Evolutionary conservation across 1,140 invertebrate species (phyloP), one percentile per base, ranked within the genome.

Genomic region (Gryllus bimaculatus): DNA sequence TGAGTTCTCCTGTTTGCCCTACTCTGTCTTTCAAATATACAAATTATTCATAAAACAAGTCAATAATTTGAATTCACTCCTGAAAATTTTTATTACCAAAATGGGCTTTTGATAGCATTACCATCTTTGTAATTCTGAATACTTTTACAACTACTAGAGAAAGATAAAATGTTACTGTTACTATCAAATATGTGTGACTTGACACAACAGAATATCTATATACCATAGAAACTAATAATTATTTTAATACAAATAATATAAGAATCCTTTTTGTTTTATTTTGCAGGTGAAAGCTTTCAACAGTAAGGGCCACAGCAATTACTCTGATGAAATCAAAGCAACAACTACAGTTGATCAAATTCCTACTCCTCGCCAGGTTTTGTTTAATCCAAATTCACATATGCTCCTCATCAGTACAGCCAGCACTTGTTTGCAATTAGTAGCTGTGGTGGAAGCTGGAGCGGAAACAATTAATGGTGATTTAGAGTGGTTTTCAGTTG

Each of bases 311-410:
- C 90, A 91, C 76, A 95, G 94, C 47, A 92, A 94, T 79, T 95
- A 93, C 83, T 96, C 95, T 0, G 92, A 94, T 79, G 93, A 95
- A 84, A 90, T 94, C 1, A 87, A 89, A 13, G 91, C 90, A 8
- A 92, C 91, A 0, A 96, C 95, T 0, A 91, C 93, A 78, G 93
- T 96, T 3, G 93, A 96, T 80, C 90, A 93, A 81, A 96, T 97
- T 26, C 92, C 94, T 3, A 86, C 91, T 0, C 93, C 95, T 0
- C 87, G 94, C 79, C 89, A 93, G 79, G 94, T 96, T 6, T 93
- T 92, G 18, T 96, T 91, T 83, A 93, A 96, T 82, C 93, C 93
- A 0, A 90, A 90, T 81, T 90, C 91, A 6, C 90, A 91, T 49
- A 90, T 89, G 0, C 83, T 97, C 0, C 90, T 91, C 8, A 93